Evolutionary conservation across 2,113 vertebrate genomes (phyloP).

Genomic region (Seriola aureovittata): DNA sequence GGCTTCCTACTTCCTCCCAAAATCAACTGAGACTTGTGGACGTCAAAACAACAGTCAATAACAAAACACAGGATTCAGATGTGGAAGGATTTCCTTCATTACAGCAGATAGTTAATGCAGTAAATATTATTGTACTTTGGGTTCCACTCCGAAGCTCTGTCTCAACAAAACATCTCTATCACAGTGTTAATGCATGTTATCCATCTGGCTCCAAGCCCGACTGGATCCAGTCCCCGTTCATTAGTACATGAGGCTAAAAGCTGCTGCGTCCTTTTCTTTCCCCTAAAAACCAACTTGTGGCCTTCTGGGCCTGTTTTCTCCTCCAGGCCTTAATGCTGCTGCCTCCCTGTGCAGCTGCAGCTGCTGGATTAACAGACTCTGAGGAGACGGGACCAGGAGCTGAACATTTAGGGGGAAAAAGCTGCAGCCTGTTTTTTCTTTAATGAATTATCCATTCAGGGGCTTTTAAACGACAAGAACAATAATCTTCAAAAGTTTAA

Average conservation of each 20-base stretch:
- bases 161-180: no score
- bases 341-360: conserved; percentile 11
- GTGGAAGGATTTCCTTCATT: background rate
- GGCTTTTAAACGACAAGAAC: conserved; percentile 19
- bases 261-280: background rate
- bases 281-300: background rate
- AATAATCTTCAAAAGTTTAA: background rate
- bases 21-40: conserved; percentile 1
- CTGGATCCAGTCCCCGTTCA: background rate
- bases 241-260: background rate
- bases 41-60: background rate
- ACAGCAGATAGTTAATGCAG: background rate
- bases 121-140: no score
- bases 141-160: no score
- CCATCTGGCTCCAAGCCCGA: no score
- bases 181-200: background rate
- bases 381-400: background rate
- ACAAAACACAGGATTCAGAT: background rate
- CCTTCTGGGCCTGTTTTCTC: background rate
- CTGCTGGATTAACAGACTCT: conserved; percentile 11
- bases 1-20: conserved; percentile 4
- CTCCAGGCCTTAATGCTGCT: background rate
- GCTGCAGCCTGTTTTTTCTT: background rate
- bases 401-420: background rate
- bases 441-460: background rate